Evolutionary conservation across 2,113 vertebrate species (phyloP).

Genomic region (Larimichthys polyactis): DNA sequence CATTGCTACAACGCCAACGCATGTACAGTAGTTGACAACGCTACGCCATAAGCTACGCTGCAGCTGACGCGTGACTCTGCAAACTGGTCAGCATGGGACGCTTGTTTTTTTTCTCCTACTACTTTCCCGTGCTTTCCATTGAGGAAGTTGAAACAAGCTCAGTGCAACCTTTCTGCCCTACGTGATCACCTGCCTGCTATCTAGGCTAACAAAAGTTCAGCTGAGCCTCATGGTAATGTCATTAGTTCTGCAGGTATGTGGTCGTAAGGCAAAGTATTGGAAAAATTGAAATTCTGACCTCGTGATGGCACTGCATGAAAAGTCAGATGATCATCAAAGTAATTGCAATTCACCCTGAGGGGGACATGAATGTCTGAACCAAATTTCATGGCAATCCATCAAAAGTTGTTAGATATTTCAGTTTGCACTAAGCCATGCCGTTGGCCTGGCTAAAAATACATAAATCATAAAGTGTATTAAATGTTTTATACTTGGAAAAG

Average conservation of each 20-base stretch:
- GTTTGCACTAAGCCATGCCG: neutral
- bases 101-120: too few relatives aligned
- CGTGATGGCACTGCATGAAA: neutral
- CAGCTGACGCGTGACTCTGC: too few relatives aligned
- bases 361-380: neutral
- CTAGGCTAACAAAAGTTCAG: too few relatives aligned
- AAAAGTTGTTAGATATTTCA: neutral
- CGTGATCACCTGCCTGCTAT: neutral
- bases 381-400: neutral
- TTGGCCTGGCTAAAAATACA: neutral
- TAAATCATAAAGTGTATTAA: neutral
- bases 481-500: neutral
- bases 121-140: too few relatives aligned
- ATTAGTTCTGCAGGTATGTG: neutral
- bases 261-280: neutral
- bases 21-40: too few relatives aligned
- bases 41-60: too few relatives aligned
- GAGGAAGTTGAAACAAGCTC: too few relatives aligned
- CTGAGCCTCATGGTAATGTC: neutral
- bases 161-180: too few relatives aligned
- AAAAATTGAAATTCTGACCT: neutral
- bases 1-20: too few relatives aligned
- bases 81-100: too few relatives aligned
- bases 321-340: neutral
- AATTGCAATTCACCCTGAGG: neutral